Conservation (phyloP, 2,888 invertebrate genomes). For the Chymomyza amoena region DNA sequence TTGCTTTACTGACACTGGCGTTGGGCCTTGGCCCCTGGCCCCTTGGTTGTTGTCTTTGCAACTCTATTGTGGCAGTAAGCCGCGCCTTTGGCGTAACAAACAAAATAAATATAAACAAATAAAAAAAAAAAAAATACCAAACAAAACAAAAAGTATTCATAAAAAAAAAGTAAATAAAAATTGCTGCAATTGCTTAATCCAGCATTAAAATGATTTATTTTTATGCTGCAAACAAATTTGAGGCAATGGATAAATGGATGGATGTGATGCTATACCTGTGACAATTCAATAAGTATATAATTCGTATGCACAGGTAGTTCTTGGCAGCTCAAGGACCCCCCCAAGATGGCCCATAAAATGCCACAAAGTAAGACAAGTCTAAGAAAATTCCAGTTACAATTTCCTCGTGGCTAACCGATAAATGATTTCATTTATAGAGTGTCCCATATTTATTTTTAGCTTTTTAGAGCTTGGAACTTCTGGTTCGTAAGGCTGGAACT, state of each 20-base stretch:
- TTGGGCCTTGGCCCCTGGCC: neutral
- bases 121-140: neutral
- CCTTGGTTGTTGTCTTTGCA: neutral
- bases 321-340: too few relatives aligned
- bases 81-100: neutral
- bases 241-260: neutral
- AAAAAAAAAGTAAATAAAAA: slow-evolving; percentile 29
- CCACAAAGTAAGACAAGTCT: too few relatives aligned
- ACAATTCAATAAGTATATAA: too few relatives aligned
- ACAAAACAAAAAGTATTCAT: slow-evolving; percentile 13
- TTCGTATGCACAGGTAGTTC: too few relatives aligned
- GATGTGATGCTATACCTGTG: too few relatives aligned
- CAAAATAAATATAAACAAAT: neutral
- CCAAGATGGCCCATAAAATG: too few relatives aligned
- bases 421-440: too few relatives aligned
- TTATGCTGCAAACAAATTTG: neutral
- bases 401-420: too few relatives aligned
- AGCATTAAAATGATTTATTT: slow-evolving; percentile 33
- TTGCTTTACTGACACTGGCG: neutral
- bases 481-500: too few relatives aligned
- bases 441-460: too few relatives aligned
- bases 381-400: too few relatives aligned
- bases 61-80: neutral
- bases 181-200: slow-evolving; percentile 34
- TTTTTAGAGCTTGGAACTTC: too few relatives aligned